Evolutionary conservation across 23 tunicate genomes (phyloP), one percentile per base, ranked within the genome.

Genomic region (Oikopleura dioica): DNA sequence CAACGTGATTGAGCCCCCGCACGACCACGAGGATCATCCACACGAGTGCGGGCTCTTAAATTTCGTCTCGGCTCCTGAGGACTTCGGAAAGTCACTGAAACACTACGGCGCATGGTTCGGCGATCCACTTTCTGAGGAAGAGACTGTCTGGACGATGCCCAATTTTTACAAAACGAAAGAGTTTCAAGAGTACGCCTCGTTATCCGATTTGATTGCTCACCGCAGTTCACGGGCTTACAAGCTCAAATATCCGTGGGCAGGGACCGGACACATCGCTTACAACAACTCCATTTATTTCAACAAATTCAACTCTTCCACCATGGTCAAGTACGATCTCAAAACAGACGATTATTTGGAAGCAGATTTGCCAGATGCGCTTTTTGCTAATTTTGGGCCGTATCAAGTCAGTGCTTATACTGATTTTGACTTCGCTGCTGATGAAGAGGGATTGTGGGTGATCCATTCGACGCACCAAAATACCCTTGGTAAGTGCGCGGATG

Each of bases 231-330:
- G 33, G 26, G 26, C 72, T 63, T 31, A 63, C 72, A 63, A 63
- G 26, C 2, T 63, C 4, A 24, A 23, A 16, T 63, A 12, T 63
- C 72, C 72, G 72, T 63, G 72, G 72, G 50, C 68, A 83, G 99
- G 99, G 4, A 94, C 99, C 4, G 99, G 99, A 35, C 99, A 94
- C 78, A 92, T 86, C 68, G 95, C 87, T 2, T 83, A 77, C 77
- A 79, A 80, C 36, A 83, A 83, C 0, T 94, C 85, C 23, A 38
- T 94, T 0, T 94, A 80, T 79, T 94, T 69, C 68, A 81, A 80
- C 82, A 79, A 78, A 36, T 67, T 32, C 76, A 83, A 83, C 75
- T 63, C 88, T 31, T 78, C 72, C 24, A 35, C 59, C 29, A 38
- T 94, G 77, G 80, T 86, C 23, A 80, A 78, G 63, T 94, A 80